Conservation (phyloP, 2,888 invertebrate genomes). For the Hypsopygia costalis region DNA sequence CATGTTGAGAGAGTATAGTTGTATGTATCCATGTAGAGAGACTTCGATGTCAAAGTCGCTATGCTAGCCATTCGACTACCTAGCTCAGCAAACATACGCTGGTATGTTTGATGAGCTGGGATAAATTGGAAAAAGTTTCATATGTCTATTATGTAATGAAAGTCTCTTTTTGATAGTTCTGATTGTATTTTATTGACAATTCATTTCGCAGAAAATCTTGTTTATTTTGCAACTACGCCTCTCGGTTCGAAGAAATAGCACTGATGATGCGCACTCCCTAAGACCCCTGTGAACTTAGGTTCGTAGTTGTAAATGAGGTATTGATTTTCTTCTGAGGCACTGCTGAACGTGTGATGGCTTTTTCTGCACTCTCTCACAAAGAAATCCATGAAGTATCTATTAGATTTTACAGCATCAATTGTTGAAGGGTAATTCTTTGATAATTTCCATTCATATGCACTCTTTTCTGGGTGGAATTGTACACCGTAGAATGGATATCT, state of each 20-base stretch:
- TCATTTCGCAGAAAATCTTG: background rate
- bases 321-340: constrained; percentile 72
- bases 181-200: too few species aligned
- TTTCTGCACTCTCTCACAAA: constrained; percentile 88
- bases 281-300: constrained; percentile 80
- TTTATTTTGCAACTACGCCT: constrained; percentile 22
- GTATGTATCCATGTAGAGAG: too few species aligned
- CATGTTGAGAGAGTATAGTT: too few species aligned
- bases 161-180: too few species aligned
- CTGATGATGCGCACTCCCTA: constrained; percentile 81
- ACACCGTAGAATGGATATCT: constrained; percentile 91
- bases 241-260: constrained; percentile 84
- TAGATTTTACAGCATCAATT: constrained; percentile 79
- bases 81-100: too few species aligned
- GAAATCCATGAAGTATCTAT: constrained; percentile 90
- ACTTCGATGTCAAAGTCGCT: too few species aligned
- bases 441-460: constrained; percentile 86
- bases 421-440: constrained; percentile 84
- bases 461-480: constrained; percentile 96
- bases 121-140: too few species aligned
- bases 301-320: constrained; percentile 87
- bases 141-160: too few species aligned
- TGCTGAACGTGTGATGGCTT: constrained; percentile 81
- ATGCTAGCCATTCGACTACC: too few species aligned
- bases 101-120: too few species aligned